Evolutionary conservation across 2,888 invertebrate species (phyloP), one percentile per base, ranked within the genome.

Genomic region (Saturnia pavonia): DNA sequence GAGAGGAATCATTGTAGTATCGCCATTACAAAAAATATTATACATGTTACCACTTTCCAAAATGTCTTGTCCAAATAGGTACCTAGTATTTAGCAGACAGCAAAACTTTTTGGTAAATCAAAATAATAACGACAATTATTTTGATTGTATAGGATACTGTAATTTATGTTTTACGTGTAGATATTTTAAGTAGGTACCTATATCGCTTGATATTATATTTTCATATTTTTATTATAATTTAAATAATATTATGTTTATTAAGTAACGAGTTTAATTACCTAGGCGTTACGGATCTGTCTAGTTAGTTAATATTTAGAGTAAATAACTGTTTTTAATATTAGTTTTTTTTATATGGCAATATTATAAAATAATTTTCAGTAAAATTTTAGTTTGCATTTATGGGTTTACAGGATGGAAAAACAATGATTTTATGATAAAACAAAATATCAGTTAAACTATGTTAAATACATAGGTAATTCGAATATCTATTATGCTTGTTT

Each of bases 11-110:
- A 70, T 60, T 69, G 65, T 67, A 80, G 89, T 89, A 86, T 89
- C 86, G 88, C 89, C 87, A 87, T 79, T 70, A 71, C 40, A 72
- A 74, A 87, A 87, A 86, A 84, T 79, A 22, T 48, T 34, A 67
- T 72, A 73, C 72, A 80, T 82, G 79, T 83, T 85, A 75, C 86
- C 77, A 79, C 48, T 71, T 45, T 51, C 16, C 9, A 69, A 69
- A 71, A 72, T 48, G 69, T 69, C 70, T 68, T 65, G 6, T 40
- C 6, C 22, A n/a, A 6, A 54, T 34, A 34, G 34, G 2, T 34
- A n/a, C n/a, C n/a, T n/a, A 4, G 2, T 34, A 34, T 34, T 34
- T 34, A 34, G 34, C n/a, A 1, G 11, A n/a, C 9, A 22, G 11
- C 22, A 8, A 8, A 54, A 54, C n/a, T n/a, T n/a, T 54, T 54